Evolutionary conservation across 2,797 vertebrate genomes (phyloP).

Genomic region (Sphaeramia orbicularis): DNA sequence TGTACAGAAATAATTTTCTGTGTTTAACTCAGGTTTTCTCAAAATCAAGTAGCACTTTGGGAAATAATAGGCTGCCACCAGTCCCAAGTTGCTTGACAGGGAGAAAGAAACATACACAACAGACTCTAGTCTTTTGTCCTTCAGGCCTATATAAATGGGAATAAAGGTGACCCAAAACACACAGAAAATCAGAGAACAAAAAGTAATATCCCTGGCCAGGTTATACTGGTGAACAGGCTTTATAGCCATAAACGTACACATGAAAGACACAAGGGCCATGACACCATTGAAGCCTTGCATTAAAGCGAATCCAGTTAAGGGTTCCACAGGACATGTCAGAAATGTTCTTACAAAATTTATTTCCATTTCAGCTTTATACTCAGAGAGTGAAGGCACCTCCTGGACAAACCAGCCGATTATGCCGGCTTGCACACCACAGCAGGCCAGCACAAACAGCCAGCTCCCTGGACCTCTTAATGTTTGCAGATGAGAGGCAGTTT

Average conservation of each 20-base stretch:
- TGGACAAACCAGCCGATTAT: constrained; percentile 77
- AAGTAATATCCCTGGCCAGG: constrained; percentile 89
- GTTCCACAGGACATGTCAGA: constrained; percentile 71
- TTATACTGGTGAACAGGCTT: constrained; percentile 84
- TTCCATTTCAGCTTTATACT: constrained; percentile 50
- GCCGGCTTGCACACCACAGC: constrained; percentile 76
- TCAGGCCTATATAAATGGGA: constrained; percentile 83
- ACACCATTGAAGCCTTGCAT: constrained; percentile 81
- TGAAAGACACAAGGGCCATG: constrained; percentile 87
- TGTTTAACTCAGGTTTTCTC: constrained; percentile 86
- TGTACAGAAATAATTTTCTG: constrained; percentile 83
- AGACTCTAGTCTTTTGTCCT: constrained; percentile 43
- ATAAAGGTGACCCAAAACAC: constrained; percentile 89
- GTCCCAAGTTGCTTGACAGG: constrained; percentile 81
- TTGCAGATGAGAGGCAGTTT: constrained; percentile 65
- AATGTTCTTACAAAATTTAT: constrained; percentile 72
- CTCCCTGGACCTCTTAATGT: constrained; percentile 69
- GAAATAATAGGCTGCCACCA: constrained; percentile 84
- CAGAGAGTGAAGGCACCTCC: constrained; percentile 57
- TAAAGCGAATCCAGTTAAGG: constrained; percentile 82
- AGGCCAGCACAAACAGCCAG: constrained; percentile 78
- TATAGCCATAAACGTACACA: constrained; percentile 92
- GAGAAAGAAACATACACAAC: constrained; percentile 80
- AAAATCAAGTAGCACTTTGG: constrained; percentile 91
- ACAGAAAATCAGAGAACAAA: constrained; percentile 86